phyloP scores from a whole-genome alignment of 2,113 vertebrate species.

The Sminthopsis crassicaudata region DNA sequence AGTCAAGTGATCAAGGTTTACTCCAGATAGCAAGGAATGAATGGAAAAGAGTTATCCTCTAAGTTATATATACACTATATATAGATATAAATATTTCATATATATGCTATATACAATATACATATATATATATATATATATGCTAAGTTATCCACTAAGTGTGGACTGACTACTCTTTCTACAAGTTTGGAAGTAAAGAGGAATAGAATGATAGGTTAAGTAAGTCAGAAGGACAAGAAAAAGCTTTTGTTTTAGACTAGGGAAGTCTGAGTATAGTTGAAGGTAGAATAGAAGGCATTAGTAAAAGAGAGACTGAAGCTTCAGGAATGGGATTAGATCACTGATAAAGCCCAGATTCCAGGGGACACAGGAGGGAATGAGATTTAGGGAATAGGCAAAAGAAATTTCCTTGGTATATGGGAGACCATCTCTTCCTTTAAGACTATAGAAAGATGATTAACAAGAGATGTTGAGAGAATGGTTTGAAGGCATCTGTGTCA shows the following conservation, averaged over 20 bases:
- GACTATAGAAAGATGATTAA: not conserved
- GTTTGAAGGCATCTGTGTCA: not conserved
- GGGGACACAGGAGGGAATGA: not conserved
- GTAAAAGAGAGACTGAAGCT: not conserved
- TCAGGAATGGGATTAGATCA: not conserved
- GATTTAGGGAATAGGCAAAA: not conserved
- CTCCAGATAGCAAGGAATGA: not conserved
- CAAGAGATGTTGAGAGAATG: not conserved
- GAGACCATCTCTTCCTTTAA: not conserved
- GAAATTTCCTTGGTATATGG: not conserved
- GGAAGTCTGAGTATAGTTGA: not conserved
- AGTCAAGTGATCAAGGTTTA: not conserved
- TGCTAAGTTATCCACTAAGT: not conserved
- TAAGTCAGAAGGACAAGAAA: not conserved
- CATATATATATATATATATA: too few species aligned
- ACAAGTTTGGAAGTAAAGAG: not conserved
- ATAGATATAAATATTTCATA: too few species aligned
- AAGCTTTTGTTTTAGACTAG: not conserved
- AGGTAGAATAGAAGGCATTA: not conserved
- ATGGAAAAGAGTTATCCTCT: not conserved
- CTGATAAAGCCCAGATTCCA: not conserved
- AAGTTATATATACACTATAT: too few species aligned
- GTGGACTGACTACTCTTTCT: not conserved
- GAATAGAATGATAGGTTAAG: not conserved
- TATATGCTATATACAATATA: too few species aligned